Conservation (phyloP, 92 coral and sea anemone genomes). For the Parazoanthus swiftii region DNA sequence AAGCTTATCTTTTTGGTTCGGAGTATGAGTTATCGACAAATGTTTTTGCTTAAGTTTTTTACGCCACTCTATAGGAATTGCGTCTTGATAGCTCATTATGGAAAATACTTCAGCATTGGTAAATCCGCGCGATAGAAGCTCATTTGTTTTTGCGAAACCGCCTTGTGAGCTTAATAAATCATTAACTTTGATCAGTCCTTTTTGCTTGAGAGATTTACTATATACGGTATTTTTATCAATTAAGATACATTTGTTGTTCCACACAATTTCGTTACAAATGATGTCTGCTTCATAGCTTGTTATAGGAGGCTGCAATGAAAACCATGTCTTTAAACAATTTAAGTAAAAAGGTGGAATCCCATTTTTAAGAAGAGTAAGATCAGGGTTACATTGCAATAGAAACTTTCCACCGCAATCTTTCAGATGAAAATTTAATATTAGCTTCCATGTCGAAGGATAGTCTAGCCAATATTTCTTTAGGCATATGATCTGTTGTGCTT, state of each 20-base stretch:
- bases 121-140: conserved; percentile 13
- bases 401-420: conserved; percentile 15
- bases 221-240: conserved; percentile 7
- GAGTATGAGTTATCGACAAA: conserved; percentile 9
- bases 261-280: background rate
- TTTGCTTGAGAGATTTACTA: background rate
- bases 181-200: conserved; percentile 2
- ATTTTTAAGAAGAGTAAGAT: conserved; percentile 15
- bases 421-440: conserved; percentile 21
- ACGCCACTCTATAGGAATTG: background rate
- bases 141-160: conserved; percentile 6
- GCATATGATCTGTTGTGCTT: conserved; percentile 14
- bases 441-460: conserved; percentile 4
- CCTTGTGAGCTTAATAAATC: conserved; percentile 17
- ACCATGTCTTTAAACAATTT: conserved; percentile 10
- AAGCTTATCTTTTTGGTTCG: conserved; percentile 4
- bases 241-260: conserved; percentile 10
- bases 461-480: conserved; percentile 17
- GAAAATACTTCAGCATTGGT: conserved; percentile 10
- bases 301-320: conserved; percentile 12
- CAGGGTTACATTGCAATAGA: conserved; percentile 28
- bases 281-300: conserved; percentile 5
- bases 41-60: conserved; percentile 14
- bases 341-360: conserved; percentile 15
- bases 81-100: conserved; percentile 14